phyloP scores from a whole-genome alignment of 2,888 invertebrate species.

The Cheilosia vernalis region DNA sequence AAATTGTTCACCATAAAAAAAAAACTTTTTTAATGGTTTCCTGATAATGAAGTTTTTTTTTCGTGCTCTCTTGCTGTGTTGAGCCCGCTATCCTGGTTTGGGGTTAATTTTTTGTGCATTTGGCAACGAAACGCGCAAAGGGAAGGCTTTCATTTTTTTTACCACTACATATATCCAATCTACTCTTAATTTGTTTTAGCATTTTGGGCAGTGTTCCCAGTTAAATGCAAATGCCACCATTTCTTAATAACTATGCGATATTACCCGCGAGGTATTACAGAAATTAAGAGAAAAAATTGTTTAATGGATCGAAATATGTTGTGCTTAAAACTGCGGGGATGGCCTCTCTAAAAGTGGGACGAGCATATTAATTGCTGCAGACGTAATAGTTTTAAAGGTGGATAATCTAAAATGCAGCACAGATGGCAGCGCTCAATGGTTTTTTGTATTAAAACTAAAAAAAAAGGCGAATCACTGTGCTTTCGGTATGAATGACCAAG shows the following conservation, averaged over 20 bases:
- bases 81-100: conserved; percentile 34
- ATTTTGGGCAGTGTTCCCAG: conserved; percentile 65
- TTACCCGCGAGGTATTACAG: conserved; percentile 26
- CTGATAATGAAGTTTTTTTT: conserved; percentile 67
- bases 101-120: conserved; percentile 46
- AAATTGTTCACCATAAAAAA: conserved; percentile 44
- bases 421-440: background rate
- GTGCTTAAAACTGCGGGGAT: conserved; percentile 20
- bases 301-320: conserved; percentile 11
- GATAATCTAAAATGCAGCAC: background rate
- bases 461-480: too few species aligned
- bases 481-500: too few species aligned
- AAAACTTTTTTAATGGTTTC: conserved; percentile 60
- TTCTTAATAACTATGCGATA: conserved; percentile 41
- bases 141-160: conserved; percentile 26
- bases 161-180: conserved; percentile 46
- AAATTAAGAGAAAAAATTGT: conserved; percentile 32
- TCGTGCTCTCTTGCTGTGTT: background rate
- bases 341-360: background rate
- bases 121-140: conserved; percentile 66
- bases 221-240: conserved; percentile 61
- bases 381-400: background rate
- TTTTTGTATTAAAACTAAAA: too few species aligned
- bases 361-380: background rate
- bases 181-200: conserved; percentile 41